phyloP scores from a whole-genome alignment of 2,888 invertebrate genomes.

The Brachyptera putata region DNA sequence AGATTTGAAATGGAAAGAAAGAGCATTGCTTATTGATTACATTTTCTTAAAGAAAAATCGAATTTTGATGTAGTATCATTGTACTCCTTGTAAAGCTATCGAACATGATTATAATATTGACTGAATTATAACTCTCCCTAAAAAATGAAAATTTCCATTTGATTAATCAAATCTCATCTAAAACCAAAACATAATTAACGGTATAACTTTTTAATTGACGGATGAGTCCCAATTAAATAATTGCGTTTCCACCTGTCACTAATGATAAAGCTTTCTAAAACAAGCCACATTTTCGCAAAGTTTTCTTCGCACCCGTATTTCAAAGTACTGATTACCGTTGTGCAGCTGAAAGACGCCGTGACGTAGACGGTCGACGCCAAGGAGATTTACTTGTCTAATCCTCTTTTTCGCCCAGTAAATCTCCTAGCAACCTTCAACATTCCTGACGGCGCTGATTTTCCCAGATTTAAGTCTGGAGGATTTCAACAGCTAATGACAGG shows the following conservation, averaged over 20 bases:
- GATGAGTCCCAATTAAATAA: constrained; percentile 20
- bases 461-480: constrained; percentile 14
- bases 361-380: not conserved
- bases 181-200: too few relatives aligned
- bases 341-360: constrained; percentile 6
- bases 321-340: constrained; percentile 9
- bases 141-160: too few relatives aligned
- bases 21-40: too few relatives aligned
- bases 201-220: too few relatives aligned
- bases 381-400: constrained; percentile 17
- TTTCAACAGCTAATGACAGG: not conserved
- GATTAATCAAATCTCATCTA: too few relatives aligned
- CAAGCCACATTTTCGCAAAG: not conserved
- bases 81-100: too few relatives aligned
- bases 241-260: constrained; percentile 9
- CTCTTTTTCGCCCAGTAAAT: constrained; percentile 13
- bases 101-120: too few relatives aligned
- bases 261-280: not conserved
- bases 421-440: constrained; percentile 14
- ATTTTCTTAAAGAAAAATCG: too few relatives aligned
- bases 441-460: constrained; percentile 16
- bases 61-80: too few relatives aligned
- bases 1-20: too few relatives aligned
- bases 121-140: too few relatives aligned
- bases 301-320: not conserved